These are phyloP conservation scores for Spodoptera exigua DNA, from an alignment of 2,888 invertebrate genomes.

Conservation along the genomic window DNA sequence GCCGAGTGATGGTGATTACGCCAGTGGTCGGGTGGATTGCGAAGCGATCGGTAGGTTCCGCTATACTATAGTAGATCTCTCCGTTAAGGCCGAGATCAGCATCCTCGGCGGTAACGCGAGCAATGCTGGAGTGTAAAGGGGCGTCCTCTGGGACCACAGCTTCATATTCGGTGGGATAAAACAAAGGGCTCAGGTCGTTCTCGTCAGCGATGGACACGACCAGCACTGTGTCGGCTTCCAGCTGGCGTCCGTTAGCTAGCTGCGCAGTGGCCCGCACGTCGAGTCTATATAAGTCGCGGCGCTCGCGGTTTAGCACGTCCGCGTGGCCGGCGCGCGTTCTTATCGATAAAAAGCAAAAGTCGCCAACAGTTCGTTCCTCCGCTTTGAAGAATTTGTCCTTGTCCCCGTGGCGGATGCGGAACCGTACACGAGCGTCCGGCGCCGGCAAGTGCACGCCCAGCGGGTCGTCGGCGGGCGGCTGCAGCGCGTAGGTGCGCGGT, in stretches of 20 bases:
- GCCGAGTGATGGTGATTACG: slow-evolving; percentile 94
- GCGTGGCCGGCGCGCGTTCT: slow-evolving; percentile 96
- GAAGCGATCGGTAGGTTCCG: slow-evolving; percentile 94
- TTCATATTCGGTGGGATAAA: slow-evolving; percentile 96
- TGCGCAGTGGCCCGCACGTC: slow-evolving; percentile 91
- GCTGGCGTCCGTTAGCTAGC: slow-evolving; percentile 89
- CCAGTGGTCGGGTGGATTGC: slow-evolving; percentile 98
- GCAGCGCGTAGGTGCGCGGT: slow-evolving; percentile 95
- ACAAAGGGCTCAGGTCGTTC: slow-evolving; percentile 97
- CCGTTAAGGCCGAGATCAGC: slow-evolving; percentile 98
- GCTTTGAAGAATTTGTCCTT: slow-evolving; percentile 97
- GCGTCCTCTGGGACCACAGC: slow-evolving; percentile 96
- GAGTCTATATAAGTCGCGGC: slow-evolving; percentile 94
- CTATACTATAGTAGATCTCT: slow-evolving; percentile 98
- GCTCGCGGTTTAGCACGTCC: slow-evolving; percentile 97
- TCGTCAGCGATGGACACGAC: slow-evolving; percentile 93
- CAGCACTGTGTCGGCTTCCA: slow-evolving; percentile 93
- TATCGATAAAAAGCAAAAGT: slow-evolving; percentile 97
- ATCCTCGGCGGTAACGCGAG: slow-evolving; percentile 96
- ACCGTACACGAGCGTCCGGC: slow-evolving; percentile 90
- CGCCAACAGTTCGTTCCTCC: slow-evolving; percentile 96
- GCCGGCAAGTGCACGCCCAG: slow-evolving; percentile 92
- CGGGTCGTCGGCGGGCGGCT: slow-evolving; percentile 92
- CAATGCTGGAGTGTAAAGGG: slow-evolving; percentile 94
- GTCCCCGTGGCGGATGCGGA: slow-evolving; percentile 96